Percentiles rank a stretch among this genome's conserved stretches.
phyloP scores from a whole-genome alignment of 2,888 invertebrate species.

The Ornithoptera alexandrae region DNA sequence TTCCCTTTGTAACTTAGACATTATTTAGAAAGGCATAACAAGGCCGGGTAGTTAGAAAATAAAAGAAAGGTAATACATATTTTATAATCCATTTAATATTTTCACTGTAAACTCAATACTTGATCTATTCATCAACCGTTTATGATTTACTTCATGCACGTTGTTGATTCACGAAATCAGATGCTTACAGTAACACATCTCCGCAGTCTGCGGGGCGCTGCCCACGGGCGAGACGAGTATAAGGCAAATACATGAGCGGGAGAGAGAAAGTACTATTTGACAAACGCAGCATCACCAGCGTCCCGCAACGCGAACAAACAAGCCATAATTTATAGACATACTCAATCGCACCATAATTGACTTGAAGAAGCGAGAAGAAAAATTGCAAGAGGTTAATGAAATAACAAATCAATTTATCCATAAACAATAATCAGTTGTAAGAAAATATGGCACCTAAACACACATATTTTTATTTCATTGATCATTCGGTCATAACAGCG shows the following conservation, averaged over 20 bases:
- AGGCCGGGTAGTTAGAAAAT: no score
- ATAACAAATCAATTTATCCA: constrained; percentile 32
- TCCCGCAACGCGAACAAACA: constrained; percentile 18
- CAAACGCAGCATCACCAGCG: neutral
- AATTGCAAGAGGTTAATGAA: constrained; percentile 37
- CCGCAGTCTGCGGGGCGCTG: constrained; percentile 40
- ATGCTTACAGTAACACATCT: constrained; percentile 45
- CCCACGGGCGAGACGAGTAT: constrained; percentile 30
- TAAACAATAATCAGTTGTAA: constrained; percentile 27
- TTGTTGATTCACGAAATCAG: constrained; percentile 55
- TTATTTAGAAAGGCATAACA: no score
- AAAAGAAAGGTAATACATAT: constrained; percentile 35
- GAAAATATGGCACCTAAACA: constrained; percentile 25
- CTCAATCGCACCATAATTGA: constrained; percentile 72
- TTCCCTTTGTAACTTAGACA: no score
- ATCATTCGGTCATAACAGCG: no score
- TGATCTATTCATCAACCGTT: constrained; percentile 74
- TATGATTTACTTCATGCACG: constrained; percentile 67
- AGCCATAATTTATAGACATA: constrained; percentile 42
- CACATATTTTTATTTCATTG: no score
- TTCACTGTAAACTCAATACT: constrained; percentile 76
- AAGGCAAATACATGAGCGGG: constrained; percentile 21
- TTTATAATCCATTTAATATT: constrained; percentile 73
- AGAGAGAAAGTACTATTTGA: constrained; percentile 12
- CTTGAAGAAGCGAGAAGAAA: constrained; percentile 57